Evolutionary conservation across 2,797 vertebrate species (phyloP).

Genomic region (Danio jaintianensis): DNA sequence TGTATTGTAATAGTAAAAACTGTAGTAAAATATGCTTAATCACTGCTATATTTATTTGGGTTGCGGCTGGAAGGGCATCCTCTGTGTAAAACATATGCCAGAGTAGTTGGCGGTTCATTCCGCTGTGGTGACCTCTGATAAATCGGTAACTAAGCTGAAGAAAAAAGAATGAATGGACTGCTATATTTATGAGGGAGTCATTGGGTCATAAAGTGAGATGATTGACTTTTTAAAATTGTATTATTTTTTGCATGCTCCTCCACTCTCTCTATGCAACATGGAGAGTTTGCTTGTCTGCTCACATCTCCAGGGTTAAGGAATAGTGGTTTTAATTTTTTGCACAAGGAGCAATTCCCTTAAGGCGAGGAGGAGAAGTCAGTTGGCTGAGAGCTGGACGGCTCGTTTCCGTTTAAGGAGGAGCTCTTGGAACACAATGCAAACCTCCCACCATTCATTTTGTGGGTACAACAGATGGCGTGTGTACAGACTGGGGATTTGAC

Average conservation of each 20-base stretch:
- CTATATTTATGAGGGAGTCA: no score
- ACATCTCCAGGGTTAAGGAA: slow-evolving; percentile 30
- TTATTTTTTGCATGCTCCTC: slow-evolving; percentile 26
- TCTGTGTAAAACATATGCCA: no score
- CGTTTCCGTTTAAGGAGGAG: slow-evolving; percentile 36
- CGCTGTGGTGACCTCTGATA: no score
- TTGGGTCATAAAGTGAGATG: no score
- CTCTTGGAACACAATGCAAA: slow-evolving; percentile 37
- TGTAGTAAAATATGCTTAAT: no score
- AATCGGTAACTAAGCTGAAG: no score
- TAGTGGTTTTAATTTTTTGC: slow-evolving; percentile 15
- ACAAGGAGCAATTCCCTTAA: slow-evolving; percentile 8
- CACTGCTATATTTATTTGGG: no score
- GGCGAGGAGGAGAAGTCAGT: slow-evolving; percentile 2
- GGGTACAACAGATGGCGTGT: slow-evolving; percentile 71
- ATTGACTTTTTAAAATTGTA: no score
- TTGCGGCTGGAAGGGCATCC: no score
- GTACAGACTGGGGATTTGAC: slow-evolving; percentile 39
- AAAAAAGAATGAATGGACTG: no score
- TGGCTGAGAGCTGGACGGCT: slow-evolving; percentile 23
- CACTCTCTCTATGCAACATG: slow-evolving; percentile 6
- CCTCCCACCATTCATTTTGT: slow-evolving; percentile 59
- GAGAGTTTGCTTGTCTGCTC: slow-evolving; percentile 19
- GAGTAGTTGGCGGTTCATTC: no score
- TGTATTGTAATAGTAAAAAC: no score